Percentiles rank a stretch among this genome's conserved stretches.
phyloP scores from a whole-genome alignment of 2,888 invertebrate genomes.

The Vanessa cardui region DNA sequence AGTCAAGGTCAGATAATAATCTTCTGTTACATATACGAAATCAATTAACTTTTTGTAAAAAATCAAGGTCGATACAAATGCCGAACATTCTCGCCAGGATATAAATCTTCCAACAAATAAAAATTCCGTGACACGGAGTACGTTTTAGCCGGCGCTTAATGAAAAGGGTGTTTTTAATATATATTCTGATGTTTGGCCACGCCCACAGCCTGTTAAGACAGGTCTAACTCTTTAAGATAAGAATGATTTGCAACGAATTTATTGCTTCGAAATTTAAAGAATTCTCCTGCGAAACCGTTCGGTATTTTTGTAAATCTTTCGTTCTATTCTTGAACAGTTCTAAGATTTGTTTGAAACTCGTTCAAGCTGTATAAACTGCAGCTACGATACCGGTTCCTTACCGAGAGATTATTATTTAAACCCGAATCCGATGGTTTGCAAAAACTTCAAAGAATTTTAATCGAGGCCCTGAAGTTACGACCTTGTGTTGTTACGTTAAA shows the following conservation, averaged over 20 bases:
- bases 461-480: slow-evolving; percentile 35
- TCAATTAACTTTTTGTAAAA: slow-evolving; percentile 29
- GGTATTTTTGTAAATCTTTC: too few species aligned
- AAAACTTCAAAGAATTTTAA: slow-evolving; percentile 50
- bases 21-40: slow-evolving; percentile 15
- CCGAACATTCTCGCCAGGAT: slow-evolving; percentile 27
- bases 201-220: slow-evolving; percentile 32
- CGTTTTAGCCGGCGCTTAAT: slow-evolving; percentile 39
- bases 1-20: slow-evolving; percentile 1
- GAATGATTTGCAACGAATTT: slow-evolving; percentile 8
- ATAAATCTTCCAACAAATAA: slow-evolving; percentile 42
- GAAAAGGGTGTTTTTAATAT: slow-evolving; percentile 44
- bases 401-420: background rate
- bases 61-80: slow-evolving; percentile 35
- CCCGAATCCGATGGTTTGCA: slow-evolving; percentile 35
- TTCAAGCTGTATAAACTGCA: too few species aligned
- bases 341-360: too few species aligned
- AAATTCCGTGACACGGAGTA: slow-evolving; percentile 38
- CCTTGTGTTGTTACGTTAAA: slow-evolving; percentile 24
- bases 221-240: slow-evolving; percentile 31
- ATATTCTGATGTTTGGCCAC: slow-evolving; percentile 44
- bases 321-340: too few species aligned
- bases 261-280: background rate
- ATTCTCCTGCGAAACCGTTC: too few species aligned
- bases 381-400: background rate